These are phyloP conservation scores for Drosophila paracracens DNA, from an alignment of 2,888 invertebrate genomes.

Conservation along the genomic window DNA sequence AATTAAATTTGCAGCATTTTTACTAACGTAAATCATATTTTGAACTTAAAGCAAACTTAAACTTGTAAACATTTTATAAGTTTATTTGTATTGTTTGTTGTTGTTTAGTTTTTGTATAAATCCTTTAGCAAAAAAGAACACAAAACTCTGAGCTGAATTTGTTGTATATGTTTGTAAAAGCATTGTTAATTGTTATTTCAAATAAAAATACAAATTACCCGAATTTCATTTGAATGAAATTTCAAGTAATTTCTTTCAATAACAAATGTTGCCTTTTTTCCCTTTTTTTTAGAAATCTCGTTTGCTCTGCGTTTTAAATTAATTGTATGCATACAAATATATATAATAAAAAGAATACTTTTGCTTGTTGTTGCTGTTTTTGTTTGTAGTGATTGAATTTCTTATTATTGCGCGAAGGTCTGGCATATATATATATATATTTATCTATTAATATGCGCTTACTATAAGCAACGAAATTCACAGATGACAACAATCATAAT, in stretches of 20 bases:
- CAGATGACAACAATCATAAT: constrained; percentile 50
- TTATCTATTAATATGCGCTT: constrained; percentile 43
- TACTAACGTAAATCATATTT: constrained; percentile 72
- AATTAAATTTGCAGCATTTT: constrained; percentile 76
- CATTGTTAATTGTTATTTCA: constrained; percentile 39
- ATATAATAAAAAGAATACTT: constrained; percentile 45
- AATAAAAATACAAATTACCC: constrained; percentile 46
- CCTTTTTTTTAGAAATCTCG: constrained; percentile 24
- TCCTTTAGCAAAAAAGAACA: constrained; percentile 77
- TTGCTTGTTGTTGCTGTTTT: constrained; percentile 32
- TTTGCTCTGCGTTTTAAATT: constrained; percentile 38
- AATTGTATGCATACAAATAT: constrained; percentile 16
- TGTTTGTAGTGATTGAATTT: constrained; percentile 20
- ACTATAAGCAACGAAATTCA: constrained; percentile 33
- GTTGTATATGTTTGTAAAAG: constrained; percentile 37
- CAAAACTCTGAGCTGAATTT: constrained; percentile 60
- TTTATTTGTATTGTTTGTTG: constrained; percentile 45
- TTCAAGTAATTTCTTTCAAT: constrained; percentile 45
- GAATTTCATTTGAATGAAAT: constrained; percentile 45
- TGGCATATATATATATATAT: constrained; percentile 36
- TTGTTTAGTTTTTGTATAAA: constrained; percentile 53
- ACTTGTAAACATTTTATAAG: constrained; percentile 63
- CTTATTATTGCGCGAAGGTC: constrained; percentile 43
- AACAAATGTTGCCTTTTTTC: constrained; percentile 40
- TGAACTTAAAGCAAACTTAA: constrained; percentile 77